Evolutionary conservation across 2,888 invertebrate species (phyloP).

Genomic region (Drosophila mimica): DNA sequence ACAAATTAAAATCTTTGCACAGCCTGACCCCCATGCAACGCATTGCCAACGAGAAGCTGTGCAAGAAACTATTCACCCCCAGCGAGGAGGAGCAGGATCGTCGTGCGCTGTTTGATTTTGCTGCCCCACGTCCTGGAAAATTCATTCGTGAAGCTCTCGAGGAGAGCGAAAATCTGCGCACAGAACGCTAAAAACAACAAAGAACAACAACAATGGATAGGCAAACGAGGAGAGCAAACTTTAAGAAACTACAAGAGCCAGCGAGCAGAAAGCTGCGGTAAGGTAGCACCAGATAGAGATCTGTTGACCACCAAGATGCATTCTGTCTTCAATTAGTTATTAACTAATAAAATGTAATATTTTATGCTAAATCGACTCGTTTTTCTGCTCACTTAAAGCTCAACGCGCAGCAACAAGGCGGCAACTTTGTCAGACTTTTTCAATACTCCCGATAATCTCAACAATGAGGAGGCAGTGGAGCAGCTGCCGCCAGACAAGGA

Average conservation of each 20-base stretch:
- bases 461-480: constrained; percentile 3
- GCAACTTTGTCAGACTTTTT: constrained; percentile 71
- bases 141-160: constrained; percentile 74
- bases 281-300: constrained; percentile 39
- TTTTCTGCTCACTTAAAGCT: constrained; percentile 59
- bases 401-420: constrained; percentile 50
- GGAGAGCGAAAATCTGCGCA: constrained; percentile 61
- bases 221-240: constrained; percentile 76
- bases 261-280: constrained; percentile 73
- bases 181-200: constrained; percentile 61
- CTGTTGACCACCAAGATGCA: not conserved
- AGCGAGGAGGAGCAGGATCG: constrained; percentile 78
- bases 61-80: constrained; percentile 32
- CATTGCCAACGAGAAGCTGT: constrained; percentile 65
- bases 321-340: constrained; percentile 9
- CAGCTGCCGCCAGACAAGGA: constrained; percentile 28
- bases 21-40: constrained; percentile 79
- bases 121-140: constrained; percentile 63
- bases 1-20: not conserved
- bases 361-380: constrained; percentile 28
- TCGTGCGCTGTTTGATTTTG: constrained; percentile 69
- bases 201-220: constrained; percentile 72
- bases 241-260: constrained; percentile 78
- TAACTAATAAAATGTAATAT: constrained; percentile 59
- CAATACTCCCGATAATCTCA: constrained; percentile 43